Percentiles rank a stretch among this genome's conserved stretches.
Evolutionary conservation across 2,113 vertebrate species (phyloP).

Genomic region (Genyomyrus donnyi): DNA sequence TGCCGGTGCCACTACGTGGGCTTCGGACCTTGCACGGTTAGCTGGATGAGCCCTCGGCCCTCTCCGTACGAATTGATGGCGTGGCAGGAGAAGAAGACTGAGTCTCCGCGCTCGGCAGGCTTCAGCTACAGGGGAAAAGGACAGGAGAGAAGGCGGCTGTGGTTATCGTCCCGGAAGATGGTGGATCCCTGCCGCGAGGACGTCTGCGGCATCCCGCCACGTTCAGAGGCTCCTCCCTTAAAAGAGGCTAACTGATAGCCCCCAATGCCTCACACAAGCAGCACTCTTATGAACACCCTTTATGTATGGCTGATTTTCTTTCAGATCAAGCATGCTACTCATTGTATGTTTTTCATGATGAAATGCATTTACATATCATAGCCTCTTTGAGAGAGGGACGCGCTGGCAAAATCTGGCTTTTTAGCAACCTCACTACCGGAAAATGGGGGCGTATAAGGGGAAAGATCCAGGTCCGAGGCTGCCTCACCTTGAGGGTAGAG

Average conservation of each 20-base stretch:
- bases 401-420: not conserved
- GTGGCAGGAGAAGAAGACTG: constrained; percentile 96
- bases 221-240: not conserved
- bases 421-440: not conserved
- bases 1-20: not conserved
- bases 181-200: not conserved
- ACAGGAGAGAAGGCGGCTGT: constrained; percentile 2
- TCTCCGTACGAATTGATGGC: constrained; percentile 98
- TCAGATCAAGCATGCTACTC: not conserved
- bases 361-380: not conserved
- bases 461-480: not conserved
- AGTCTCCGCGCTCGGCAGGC: constrained; percentile 91
- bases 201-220: not conserved
- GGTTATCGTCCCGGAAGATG: not conserved
- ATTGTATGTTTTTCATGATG: not conserved
- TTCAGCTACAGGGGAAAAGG: constrained; percentile 66
- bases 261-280: not conserved
- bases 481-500: constrained; percentile 88
- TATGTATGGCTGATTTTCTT: not conserved
- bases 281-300: not conserved
- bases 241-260: not conserved
- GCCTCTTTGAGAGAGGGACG: not conserved
- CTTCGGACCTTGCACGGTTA: constrained; percentile 87
- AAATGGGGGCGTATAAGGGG: not conserved
- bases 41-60: constrained; percentile 92